Evolutionary conservation across 2,888 invertebrate genomes (phyloP).

Genomic region (Litoditis marina): DNA sequence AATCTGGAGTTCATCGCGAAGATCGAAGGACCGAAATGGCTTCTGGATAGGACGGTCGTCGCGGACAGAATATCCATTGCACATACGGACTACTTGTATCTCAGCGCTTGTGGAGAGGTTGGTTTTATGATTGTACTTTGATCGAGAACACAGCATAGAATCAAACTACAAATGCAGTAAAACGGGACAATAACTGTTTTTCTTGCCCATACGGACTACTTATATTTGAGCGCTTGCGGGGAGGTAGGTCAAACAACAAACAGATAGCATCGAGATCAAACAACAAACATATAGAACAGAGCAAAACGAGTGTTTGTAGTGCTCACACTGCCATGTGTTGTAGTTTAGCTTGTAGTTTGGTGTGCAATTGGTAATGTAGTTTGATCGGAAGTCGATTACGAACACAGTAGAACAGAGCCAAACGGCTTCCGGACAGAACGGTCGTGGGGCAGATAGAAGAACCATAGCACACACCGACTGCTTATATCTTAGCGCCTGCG

Average conservation of each 20-base stretch:
- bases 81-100: constrained; percentile 41
- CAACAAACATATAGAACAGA: too few species aligned
- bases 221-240: constrained; percentile 43
- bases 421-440: constrained; percentile 32
- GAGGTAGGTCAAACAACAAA: constrained; percentile 21
- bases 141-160: too few species aligned
- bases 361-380: too few species aligned
- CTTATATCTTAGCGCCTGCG: constrained; percentile 41
- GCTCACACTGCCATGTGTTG: too few species aligned
- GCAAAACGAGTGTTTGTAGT: too few species aligned
- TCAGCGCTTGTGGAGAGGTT: constrained; percentile 43
- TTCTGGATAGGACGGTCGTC: constrained; percentile 30
- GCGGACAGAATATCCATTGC: constrained; percentile 39
- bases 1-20: constrained; percentile 39
- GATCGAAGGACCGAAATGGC: constrained; percentile 42
- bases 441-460: constrained; percentile 34
- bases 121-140: neutral
- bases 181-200: too few species aligned
- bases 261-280: neutral
- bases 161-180: too few species aligned
- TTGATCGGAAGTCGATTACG: constrained; percentile 35
- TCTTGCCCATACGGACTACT: constrained; percentile 40
- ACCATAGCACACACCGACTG: constrained; percentile 40
- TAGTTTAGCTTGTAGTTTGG: too few species aligned
- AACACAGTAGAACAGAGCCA: constrained; percentile 40